Percentiles rank a stretch among this genome's conserved stretches.
phyloP scores from a whole-genome alignment of 2,113 vertebrate species.

The Polyodon spathula region DNA sequence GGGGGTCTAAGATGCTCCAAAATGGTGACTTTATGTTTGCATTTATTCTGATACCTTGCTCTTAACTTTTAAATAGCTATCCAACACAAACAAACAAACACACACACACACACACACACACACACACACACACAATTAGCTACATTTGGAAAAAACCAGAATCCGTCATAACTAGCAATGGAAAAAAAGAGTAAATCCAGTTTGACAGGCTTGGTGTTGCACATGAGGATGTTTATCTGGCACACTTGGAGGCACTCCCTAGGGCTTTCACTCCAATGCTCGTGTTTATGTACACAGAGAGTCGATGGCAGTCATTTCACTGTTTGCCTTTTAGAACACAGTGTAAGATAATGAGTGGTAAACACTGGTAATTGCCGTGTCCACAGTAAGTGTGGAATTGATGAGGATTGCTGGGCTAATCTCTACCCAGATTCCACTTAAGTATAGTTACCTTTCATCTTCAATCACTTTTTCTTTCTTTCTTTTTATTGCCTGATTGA shows the following conservation, averaged over 20 bases:
- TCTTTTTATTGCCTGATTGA: neutral
- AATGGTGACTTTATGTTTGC: too few relatives aligned
- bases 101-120: too few relatives aligned
- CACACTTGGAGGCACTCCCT: neutral
- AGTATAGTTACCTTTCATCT: conserved; percentile 5
- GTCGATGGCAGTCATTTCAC: conserved; percentile 18
- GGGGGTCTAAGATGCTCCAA: too few relatives aligned
- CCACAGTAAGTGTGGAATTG: conserved; percentile 30
- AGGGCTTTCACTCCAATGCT: conserved; percentile 16
- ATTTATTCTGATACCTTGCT: too few relatives aligned
- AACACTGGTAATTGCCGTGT: conserved; percentile 32
- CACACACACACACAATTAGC: too few relatives aligned
- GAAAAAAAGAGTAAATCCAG: too few relatives aligned
- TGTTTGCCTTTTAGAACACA: conserved; percentile 32
- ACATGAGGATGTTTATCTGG: neutral
- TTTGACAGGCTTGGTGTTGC: neutral
- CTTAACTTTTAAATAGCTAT: too few relatives aligned
- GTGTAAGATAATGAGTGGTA: conserved; percentile 39
- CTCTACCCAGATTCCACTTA: conserved; percentile 15
- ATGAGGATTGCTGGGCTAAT: conserved; percentile 27
- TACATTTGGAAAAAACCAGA: too few relatives aligned
- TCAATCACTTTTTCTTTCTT: conserved; percentile 8
- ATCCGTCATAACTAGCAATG: too few relatives aligned
- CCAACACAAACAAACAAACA: too few relatives aligned
- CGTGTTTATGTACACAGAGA: conserved; percentile 11